phyloP scores from a whole-genome alignment of 2,797 vertebrate species.

The Syngnathus acus region DNA sequence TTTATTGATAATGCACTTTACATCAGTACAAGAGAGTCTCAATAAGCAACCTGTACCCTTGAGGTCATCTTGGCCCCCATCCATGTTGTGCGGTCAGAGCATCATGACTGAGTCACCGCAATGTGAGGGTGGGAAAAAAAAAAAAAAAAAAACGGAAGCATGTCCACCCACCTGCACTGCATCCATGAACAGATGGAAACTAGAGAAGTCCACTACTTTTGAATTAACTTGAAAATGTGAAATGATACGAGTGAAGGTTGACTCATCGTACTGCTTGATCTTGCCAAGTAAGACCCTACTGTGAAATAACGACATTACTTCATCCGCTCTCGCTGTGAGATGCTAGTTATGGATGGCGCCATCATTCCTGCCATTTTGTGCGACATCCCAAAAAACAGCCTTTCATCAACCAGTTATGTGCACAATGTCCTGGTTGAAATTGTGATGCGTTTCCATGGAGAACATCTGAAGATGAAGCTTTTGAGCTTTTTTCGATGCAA shows the following conservation, averaged over 20 bases:
- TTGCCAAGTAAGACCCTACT: constrained; percentile 23
- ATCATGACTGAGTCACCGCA: constrained; percentile 61
- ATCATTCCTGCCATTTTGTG: constrained; percentile 21
- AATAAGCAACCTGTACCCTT: constrained; percentile 7
- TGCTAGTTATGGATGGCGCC: constrained; percentile 22
- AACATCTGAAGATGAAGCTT: background rate
- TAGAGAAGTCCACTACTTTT: constrained; percentile 10
- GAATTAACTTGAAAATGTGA: constrained; percentile 3
- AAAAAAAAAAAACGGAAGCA: constrained; percentile 45
- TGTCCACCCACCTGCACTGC: constrained; percentile 52
- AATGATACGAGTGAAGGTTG: background rate
- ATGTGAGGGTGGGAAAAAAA: constrained; percentile 33
- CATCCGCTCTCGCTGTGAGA: constrained; percentile 26
- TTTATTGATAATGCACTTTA: too few species aligned
- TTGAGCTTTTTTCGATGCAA: constrained; percentile 11
- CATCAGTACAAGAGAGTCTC: background rate
- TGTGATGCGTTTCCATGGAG: constrained; percentile 18
- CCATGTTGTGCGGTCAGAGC: constrained; percentile 53
- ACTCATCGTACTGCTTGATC: background rate
- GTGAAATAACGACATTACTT: constrained; percentile 30
- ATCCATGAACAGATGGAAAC: constrained; percentile 21
- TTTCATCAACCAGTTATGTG: background rate
- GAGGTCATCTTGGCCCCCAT: constrained; percentile 50
- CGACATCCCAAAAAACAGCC: constrained; percentile 18
- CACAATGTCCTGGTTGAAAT: constrained; percentile 3